A percentile compares a stretch with the other conserved stretches of the same genome.
These are phyloP conservation scores for Tachina grossa DNA, from an alignment of 2,888 invertebrate species.

Conservation along the genomic window DNA sequence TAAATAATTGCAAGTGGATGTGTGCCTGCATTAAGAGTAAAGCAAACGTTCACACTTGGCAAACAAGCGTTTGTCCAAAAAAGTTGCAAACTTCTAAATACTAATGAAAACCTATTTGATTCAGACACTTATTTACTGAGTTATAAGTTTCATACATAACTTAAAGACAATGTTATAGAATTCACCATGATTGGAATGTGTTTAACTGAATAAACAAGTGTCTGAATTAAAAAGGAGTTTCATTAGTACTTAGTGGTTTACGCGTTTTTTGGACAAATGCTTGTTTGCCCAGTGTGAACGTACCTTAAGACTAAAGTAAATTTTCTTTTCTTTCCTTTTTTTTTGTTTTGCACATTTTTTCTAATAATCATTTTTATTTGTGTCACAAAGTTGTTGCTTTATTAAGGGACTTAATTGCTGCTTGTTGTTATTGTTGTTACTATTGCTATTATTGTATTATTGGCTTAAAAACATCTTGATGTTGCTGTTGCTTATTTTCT, in stretches of 20 bases:
- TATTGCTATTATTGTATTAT: constrained; percentile 12
- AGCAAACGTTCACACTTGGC: too few relatives aligned
- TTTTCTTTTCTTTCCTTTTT: constrained; percentile 5
- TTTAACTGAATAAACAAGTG: too few relatives aligned
- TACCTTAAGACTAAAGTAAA: constrained; percentile 41
- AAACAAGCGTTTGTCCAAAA: too few relatives aligned
- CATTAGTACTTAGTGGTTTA: too few relatives aligned
- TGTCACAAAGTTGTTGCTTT: constrained; percentile 19
- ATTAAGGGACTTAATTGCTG: constrained; percentile 18
- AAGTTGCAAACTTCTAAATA: too few relatives aligned
- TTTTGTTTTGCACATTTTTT: neutral
- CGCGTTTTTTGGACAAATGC: neutral
- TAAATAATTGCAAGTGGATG: constrained; percentile 21
- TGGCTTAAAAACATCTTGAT: constrained; percentile 16
- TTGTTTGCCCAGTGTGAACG: neutral
- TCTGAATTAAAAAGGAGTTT: too few relatives aligned
- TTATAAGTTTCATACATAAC: too few relatives aligned
- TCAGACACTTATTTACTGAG: too few relatives aligned
- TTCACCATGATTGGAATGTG: too few relatives aligned
- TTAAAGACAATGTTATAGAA: too few relatives aligned
- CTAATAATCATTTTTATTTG: constrained; percentile 33
- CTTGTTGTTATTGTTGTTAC: constrained; percentile 19
- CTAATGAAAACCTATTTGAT: too few relatives aligned
- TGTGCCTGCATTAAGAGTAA: neutral
- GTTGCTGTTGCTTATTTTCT: constrained; percentile 19